phyloP scores from a whole-genome alignment of 2,113 vertebrate genomes.

The Anolis carolinensis region DNA sequence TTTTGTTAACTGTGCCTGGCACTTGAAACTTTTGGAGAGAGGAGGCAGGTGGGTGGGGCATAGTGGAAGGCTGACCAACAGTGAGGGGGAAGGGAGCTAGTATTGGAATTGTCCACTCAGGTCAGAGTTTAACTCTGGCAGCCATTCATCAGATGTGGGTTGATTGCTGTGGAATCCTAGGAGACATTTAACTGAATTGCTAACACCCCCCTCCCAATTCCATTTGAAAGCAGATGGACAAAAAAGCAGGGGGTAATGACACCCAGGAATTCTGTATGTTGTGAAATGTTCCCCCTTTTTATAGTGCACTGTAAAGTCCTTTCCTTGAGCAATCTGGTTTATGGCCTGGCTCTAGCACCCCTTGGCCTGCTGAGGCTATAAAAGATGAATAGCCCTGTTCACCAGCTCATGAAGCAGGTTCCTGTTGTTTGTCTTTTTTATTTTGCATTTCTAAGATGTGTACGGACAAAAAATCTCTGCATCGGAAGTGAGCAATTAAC shows the following conservation, averaged over 20 bases:
- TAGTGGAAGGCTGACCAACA: constrained; percentile 60
- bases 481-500: constrained; percentile 73
- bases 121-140: constrained; percentile 81
- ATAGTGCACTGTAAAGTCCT: constrained; percentile 72
- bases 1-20: constrained; percentile 78
- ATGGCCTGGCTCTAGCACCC: constrained; percentile 69
- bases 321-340: constrained; percentile 72
- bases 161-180: constrained; percentile 78
- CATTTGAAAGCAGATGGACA: constrained; percentile 74
- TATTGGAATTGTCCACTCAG: constrained; percentile 73
- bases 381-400: constrained; percentile 72
- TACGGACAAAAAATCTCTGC: constrained; percentile 66
- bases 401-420: constrained; percentile 64
- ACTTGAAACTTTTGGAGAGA: constrained; percentile 80
- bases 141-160: constrained; percentile 86
- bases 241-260: constrained; percentile 59
- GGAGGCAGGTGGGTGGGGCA: constrained; percentile 66
- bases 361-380: constrained; percentile 69
- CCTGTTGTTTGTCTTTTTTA: constrained; percentile 14
- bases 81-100: constrained; percentile 60
- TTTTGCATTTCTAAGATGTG: constrained; percentile 59
- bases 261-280: constrained; percentile 77
- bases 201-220: constrained; percentile 59
- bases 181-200: constrained; percentile 73
- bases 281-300: constrained; percentile 67